Evolutionary conservation across 2,888 invertebrate species (phyloP).

Genomic region (Dynastes tityus): DNA sequence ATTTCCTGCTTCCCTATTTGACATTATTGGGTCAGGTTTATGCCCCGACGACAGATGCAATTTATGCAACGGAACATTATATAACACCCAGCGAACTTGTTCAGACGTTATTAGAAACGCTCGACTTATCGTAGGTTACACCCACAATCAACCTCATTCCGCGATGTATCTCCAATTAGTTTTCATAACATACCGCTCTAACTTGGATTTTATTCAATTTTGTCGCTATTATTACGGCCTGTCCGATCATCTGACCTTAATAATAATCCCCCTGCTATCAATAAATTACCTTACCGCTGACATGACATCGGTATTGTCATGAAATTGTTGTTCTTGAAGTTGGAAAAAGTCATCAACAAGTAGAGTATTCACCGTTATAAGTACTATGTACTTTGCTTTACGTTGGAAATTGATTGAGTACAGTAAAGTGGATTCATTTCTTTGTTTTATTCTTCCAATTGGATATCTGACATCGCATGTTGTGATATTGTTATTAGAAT

Average conservation of each 20-base stretch:
- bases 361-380: no score
- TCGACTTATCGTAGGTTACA: neutral
- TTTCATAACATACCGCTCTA: neutral
- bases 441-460: no score
- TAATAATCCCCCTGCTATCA: neutral
- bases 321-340: no score
- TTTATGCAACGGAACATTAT: slow-evolving; percentile 33
- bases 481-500: no score
- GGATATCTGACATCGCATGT: no score
- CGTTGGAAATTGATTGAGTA: no score
- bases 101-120: slow-evolving; percentile 17
- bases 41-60: slow-evolving; percentile 15
- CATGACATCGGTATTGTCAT: no score
- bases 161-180: slow-evolving; percentile 13
- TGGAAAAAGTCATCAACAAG: no score
- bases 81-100: slow-evolving; percentile 19
- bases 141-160: slow-evolving; percentile 8
- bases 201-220: neutral
- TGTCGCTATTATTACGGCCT: neutral
- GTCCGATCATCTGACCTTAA: neutral
- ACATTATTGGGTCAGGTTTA: slow-evolving; percentile 34
- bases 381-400: no score
- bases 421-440: no score
- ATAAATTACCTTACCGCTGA: no score
- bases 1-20: neutral